A percentile compares a stretch with the other conserved stretches of the same genome.
phyloP scores from a whole-genome alignment of 2,113 vertebrate species.

The Neogobius melanostomus region DNA sequence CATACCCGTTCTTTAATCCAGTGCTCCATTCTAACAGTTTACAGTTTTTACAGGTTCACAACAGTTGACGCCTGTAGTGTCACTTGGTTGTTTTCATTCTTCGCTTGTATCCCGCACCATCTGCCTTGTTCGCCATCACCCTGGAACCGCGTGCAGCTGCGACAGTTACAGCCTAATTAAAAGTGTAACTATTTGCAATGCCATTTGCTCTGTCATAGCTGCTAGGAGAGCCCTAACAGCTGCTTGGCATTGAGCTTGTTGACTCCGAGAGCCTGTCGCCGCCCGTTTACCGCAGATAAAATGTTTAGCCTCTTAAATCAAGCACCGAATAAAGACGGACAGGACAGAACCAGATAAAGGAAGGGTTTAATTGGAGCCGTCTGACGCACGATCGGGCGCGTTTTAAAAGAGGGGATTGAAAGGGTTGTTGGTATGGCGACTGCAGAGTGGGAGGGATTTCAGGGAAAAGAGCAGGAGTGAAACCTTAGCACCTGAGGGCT shows the following conservation, averaged over 20 bases:
- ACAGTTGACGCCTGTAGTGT: slow-evolving; percentile 18
- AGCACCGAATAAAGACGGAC: slow-evolving; percentile 42
- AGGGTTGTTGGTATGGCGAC: slow-evolving; percentile 61
- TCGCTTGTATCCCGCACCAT: slow-evolving; percentile 34
- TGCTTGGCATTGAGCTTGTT: slow-evolving; percentile 34
- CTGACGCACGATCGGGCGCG: slow-evolving; percentile 36
- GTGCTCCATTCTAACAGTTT: neutral
- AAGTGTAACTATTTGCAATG: slow-evolving; percentile 52
- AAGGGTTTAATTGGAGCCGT: slow-evolving; percentile 48
- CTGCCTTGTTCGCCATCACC: slow-evolving; percentile 24
- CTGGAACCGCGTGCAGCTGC: slow-evolving; percentile 46
- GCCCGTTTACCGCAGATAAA: slow-evolving; percentile 32
- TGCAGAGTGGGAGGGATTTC: slow-evolving; percentile 41
- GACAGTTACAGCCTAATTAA: slow-evolving; percentile 57
- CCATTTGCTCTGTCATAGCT: slow-evolving; percentile 45
- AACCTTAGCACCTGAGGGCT: slow-evolving; percentile 75
- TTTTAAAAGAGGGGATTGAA: slow-evolving; percentile 46
- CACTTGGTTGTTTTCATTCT: slow-evolving; percentile 26
- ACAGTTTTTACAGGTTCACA: neutral
- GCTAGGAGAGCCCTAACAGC: slow-evolving; percentile 49
- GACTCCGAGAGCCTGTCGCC: slow-evolving; percentile 19
- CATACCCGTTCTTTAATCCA: neutral
- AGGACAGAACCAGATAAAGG: slow-evolving; percentile 49
- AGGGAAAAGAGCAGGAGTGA: slow-evolving; percentile 58
- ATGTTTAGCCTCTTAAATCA: slow-evolving; percentile 51